Percentiles rank a stretch among this genome's conserved stretches.
phyloP scores from a whole-genome alignment of 2,797 vertebrate species.

The Anabacerthia variegaticeps region DNA sequence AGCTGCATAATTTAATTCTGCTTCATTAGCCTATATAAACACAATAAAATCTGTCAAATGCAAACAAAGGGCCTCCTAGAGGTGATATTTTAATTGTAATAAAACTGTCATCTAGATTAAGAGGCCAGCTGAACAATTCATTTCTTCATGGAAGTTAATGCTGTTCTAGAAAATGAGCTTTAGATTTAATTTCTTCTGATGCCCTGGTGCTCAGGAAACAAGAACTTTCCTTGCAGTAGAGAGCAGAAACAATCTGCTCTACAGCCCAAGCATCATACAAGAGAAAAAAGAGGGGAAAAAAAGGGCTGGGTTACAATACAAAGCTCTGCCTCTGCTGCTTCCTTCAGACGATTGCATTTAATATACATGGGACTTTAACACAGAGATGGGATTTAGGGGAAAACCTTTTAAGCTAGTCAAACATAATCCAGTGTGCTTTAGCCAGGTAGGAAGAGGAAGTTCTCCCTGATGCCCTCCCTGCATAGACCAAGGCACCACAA shows the following conservation, averaged over 20 bases:
- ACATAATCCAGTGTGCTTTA: not conserved
- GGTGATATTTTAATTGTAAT: constrained; percentile 77
- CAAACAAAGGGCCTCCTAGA: constrained; percentile 67
- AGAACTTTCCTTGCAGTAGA: not conserved
- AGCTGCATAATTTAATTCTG: constrained; percentile 67
- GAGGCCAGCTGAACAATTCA: constrained; percentile 61
- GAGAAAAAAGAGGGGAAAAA: rapidly evolving
- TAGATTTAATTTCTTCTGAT: constrained; percentile 38
- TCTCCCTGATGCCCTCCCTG: not conserved
- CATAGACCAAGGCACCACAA: not conserved
- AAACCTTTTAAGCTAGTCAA: not conserved
- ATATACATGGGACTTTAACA: not conserved
- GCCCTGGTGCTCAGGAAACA: not conserved
- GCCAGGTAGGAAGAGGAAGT: not conserved
- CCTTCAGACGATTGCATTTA: not conserved
- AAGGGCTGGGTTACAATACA: not conserved
- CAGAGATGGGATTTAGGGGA: not conserved
- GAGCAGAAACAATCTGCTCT: not conserved
- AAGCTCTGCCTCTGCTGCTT: not conserved
- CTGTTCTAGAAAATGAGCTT: constrained; percentile 50
- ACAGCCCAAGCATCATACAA: not conserved
- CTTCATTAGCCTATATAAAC: constrained; percentile 70
- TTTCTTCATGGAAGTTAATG: constrained; percentile 48
- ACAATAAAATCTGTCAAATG: constrained; percentile 72
- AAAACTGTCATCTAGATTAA: constrained; percentile 77